A percentile compares a stretch with the other conserved stretches of the same genome.
Conservation (phyloP, 2,113 vertebrate genomes). For the Saccopteryx bilineata region DNA sequence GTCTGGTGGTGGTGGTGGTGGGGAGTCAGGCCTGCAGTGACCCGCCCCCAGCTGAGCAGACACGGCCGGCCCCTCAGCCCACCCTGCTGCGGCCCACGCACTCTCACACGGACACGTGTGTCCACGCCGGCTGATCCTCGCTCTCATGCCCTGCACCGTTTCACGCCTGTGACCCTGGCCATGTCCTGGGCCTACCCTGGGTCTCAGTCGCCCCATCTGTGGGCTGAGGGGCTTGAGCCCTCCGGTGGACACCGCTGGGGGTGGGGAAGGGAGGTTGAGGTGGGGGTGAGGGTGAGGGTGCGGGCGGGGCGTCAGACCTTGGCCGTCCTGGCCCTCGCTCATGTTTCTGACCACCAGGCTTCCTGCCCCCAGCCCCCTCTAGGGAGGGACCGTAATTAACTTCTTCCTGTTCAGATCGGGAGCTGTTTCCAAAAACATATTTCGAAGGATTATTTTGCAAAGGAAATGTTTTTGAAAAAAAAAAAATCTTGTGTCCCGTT, state of each 20-base stretch:
- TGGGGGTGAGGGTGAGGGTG: background rate
- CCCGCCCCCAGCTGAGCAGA: background rate
- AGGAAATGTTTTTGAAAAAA: slow-evolving; percentile 90
- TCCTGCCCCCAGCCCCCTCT: slow-evolving; percentile 84
- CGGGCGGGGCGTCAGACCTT: background rate
- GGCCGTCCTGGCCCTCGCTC: background rate
- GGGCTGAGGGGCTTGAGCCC: background rate
- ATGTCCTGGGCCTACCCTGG: background rate
- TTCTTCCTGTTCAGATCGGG: slow-evolving; percentile 89
- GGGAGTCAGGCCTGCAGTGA: too few species aligned
- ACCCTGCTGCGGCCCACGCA: fast-evolving
- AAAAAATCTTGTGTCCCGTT: slow-evolving; percentile 83
- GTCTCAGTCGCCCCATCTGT: background rate
- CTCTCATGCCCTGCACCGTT: background rate
- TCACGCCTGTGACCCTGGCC: background rate
- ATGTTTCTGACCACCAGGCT: slow-evolving; percentile 80
- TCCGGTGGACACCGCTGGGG: background rate
- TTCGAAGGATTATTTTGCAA: slow-evolving; percentile 90
- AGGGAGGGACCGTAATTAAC: slow-evolving; percentile 88
- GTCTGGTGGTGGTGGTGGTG: fast-evolving
- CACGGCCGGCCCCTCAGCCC: background rate
- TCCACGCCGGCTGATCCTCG: fast-evolving
- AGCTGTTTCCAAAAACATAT: slow-evolving; percentile 89
- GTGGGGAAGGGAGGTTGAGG: background rate
- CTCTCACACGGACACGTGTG: background rate